A percentile compares a stretch with the other conserved stretches of the same genome.
These are phyloP conservation scores for Chaetodon trifasciatus DNA, from an alignment of 2,797 vertebrate genomes.

Conservation along the genomic window DNA sequence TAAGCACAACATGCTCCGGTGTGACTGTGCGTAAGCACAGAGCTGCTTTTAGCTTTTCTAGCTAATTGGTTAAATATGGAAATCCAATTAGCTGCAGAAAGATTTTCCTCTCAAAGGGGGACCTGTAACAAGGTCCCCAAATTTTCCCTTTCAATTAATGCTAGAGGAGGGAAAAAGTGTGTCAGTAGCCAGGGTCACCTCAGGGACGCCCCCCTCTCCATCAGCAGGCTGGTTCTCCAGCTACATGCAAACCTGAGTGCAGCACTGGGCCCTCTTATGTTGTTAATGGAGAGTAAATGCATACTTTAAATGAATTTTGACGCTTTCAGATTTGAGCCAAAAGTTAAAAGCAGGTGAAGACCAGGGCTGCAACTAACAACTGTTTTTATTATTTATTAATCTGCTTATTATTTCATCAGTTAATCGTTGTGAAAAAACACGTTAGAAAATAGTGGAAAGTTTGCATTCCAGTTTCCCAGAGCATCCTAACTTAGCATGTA, in stretches of 20 bases:
- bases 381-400: neutral
- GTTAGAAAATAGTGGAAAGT: neutral
- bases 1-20: slow-evolving; percentile 82
- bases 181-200: slow-evolving; percentile 74
- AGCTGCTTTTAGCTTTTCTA: slow-evolving; percentile 79
- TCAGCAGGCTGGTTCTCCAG: slow-evolving; percentile 35
- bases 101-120: slow-evolving; percentile 69
- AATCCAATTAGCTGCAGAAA: slow-evolving; percentile 83
- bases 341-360: neutral
- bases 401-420: neutral
- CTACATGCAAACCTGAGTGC: slow-evolving; percentile 20
- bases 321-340: neutral
- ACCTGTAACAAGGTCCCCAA: slow-evolving; percentile 70
- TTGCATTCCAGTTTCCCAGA: neutral
- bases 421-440: neutral
- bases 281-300: neutral
- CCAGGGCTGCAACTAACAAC: neutral
- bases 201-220: slow-evolving; percentile 56
- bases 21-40: slow-evolving; percentile 81
- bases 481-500: neutral
- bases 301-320: neutral
- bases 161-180: slow-evolving; percentile 68
- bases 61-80: slow-evolving; percentile 88
- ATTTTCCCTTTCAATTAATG: slow-evolving; percentile 76
- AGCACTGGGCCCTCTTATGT: neutral